Evolutionary conservation across 2,888 invertebrate species (phyloP), one percentile per base, ranked within the genome.

Genomic region (Drosophila histrio): DNA sequence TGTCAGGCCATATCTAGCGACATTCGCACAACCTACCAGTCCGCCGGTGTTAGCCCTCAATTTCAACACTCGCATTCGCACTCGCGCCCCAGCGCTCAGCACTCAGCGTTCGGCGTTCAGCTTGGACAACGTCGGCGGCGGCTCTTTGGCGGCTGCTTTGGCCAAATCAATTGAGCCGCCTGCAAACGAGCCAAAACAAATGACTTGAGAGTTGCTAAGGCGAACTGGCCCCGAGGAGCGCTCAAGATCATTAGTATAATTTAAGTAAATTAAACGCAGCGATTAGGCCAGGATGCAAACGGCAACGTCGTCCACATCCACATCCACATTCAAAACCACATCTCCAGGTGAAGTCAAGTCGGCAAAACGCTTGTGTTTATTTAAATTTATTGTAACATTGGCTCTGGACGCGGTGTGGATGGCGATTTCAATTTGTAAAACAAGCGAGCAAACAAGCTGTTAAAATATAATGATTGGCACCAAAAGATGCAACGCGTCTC

Each of bases 1-100:
- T 90, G 90, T 89, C 90, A 90, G 86, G 85, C 85, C 89, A 90
- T 88, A 89, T 88, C 88, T 89, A 82, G 88, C 87, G 84, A 88
- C 88, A 85, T 73, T 88, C 86, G 75, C 74, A 74, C 75, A 59
- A 72, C 69, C 43, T 34, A 36, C 79, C 60, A 57, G 64, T 32
- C 58, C 53, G 57, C 64, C 43, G 32, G 63, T 75, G 73, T 70
- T 75, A 66, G 77, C 80, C 77, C 78, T 77, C 82, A 81, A 78
- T 75, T 78, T 77, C 69, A 77, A 77, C 76, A 77, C 76, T 73
- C 63, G 60, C 53, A 63, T 67, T 75, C 77, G 75, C 72, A 72
- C 77, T 77, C 71, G 22, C 9, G 9, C 3, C 2, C 26, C 15
- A 26, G 43, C 38, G 11, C 11, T 46, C n/a, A n/a, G 15, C 26